Base-by-base conservation (phyloP, 2,888 invertebrate species). In the Stegana nigrithorax region DNA sequence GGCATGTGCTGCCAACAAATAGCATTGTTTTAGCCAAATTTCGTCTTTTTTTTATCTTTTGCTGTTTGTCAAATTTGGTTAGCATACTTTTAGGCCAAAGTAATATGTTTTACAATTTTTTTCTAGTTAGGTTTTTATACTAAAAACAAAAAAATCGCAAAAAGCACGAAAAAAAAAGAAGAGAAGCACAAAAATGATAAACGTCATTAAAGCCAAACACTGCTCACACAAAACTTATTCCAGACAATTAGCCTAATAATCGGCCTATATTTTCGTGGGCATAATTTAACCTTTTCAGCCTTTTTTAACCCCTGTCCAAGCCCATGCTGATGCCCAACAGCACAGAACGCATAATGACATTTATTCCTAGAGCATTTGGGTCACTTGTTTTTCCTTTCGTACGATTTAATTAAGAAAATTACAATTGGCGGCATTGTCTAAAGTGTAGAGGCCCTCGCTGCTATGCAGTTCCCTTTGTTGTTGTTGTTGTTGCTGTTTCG, bases 211-310 rank as follows among this genome's bases (percentile, higher is more conserved):
- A 75, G 78, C 70, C 72, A 72, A 78, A 72, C 29, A n/a, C 19
- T 17, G 32, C 7, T 53, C 12, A 26, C 12, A 17, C 10, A 25
- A 39, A 57, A 50, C 53, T 64, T 50, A 58, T 64, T 78, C 77
- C 73, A 78, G 67, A 75, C 74, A 77, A 78, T 78, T 78, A 78
- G 79, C 72, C 73, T 78, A 78, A 79, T 78, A 75, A 74, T 70
- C 73, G 58, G 60, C 64, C 68, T 69, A 47, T n/a, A n/a, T 23
- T 12, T 19, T 21, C 23, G 47, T 23, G 47, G 21, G 12, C 47
- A 47, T 10, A 12, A 5, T 25, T 23, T 47, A 47, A 47, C 21
- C 47, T 25, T 47, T 47, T 47, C 42, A 12, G 2, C 39, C n/a
- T 4, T 39, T 39, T 39, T 12, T 12, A 14, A n/a, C n/a, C 42